Percentiles rank a stretch among this genome's conserved stretches.
Evolutionary conservation across 2,113 vertebrate species (phyloP).

Genomic region (Dolichotis patagonum): DNA sequence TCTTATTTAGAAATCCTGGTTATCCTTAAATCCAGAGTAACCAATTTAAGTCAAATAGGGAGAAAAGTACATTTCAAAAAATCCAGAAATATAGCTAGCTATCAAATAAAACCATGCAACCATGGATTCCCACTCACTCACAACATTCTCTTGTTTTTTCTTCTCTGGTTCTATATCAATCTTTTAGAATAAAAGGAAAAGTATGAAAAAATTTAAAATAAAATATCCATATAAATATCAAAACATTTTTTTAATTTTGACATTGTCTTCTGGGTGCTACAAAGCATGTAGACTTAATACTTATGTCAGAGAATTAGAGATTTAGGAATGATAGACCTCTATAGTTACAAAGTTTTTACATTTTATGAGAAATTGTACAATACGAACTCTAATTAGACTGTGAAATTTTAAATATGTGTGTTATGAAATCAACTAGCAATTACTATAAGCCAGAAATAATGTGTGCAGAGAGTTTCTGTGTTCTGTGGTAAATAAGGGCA

Average conservation of each 20-base stretch:
- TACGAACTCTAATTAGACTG: not conserved
- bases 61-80: not conserved
- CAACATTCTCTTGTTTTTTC: not conserved
- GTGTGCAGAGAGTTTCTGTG: not conserved
- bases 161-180: not conserved
- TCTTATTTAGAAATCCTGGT: not conserved
- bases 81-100: not conserved
- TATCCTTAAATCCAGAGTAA: not conserved
- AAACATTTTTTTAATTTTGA: not conserved
- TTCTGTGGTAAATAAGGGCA: not conserved
- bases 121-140: not conserved
- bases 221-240: not conserved
- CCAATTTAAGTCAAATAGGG: not conserved
- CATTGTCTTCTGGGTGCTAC: not conserved
- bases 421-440: not conserved
- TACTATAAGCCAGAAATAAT: not conserved
- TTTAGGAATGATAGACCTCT: not conserved
- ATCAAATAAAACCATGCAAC: not conserved
- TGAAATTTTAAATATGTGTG: not conserved
- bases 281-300: not conserved
- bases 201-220: not conserved
- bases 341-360: not conserved
- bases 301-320: not conserved
- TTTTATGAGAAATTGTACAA: not conserved
- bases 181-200: not conserved